Evolutionary conservation across 1,140 invertebrate genomes (phyloP).

Genomic region (Marisa cornuarietis): DNA sequence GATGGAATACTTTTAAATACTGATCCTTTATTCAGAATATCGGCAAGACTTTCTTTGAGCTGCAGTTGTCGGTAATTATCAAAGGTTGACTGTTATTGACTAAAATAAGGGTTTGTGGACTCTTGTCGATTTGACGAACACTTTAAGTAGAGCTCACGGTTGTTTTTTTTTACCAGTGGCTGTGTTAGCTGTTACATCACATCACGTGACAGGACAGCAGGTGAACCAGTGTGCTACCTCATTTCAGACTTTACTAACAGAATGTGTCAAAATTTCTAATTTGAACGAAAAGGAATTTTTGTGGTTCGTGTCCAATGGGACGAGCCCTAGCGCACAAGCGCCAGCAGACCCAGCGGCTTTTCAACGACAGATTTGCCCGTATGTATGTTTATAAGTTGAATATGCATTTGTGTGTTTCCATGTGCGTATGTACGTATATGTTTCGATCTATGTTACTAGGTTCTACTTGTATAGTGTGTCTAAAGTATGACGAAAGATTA

Average conservation of each 20-base stretch:
- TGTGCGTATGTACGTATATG: conserved; percentile 6
- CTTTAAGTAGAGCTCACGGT: too few species aligned
- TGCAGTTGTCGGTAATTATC: too few species aligned
- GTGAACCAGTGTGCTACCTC: background rate
- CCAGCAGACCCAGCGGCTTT: conserved; percentile 19
- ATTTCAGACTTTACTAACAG: background rate
- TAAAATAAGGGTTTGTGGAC: too few species aligned
- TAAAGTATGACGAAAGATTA: too few species aligned
- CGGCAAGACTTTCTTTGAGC: too few species aligned
- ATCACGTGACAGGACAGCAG: background rate
- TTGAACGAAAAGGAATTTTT: conserved; percentile 13
- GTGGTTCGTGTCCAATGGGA: conserved; percentile 34
- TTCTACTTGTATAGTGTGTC: too few species aligned
- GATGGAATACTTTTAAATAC: too few species aligned
- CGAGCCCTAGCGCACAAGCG: conserved; percentile 11
- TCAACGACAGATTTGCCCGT: conserved; percentile 25
- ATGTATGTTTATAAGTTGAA: background rate
- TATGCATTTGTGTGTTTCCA: background rate
- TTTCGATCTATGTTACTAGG: background rate
- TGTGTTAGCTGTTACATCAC: background rate
- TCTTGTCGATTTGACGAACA: too few species aligned
- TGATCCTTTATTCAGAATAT: too few species aligned
- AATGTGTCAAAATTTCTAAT: conserved; percentile 2
- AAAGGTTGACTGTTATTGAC: too few species aligned
- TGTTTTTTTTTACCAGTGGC: too few species aligned